Base-by-base conservation (phyloP, 2,797 vertebrate species). In the Sorex maritimensis region DNA sequence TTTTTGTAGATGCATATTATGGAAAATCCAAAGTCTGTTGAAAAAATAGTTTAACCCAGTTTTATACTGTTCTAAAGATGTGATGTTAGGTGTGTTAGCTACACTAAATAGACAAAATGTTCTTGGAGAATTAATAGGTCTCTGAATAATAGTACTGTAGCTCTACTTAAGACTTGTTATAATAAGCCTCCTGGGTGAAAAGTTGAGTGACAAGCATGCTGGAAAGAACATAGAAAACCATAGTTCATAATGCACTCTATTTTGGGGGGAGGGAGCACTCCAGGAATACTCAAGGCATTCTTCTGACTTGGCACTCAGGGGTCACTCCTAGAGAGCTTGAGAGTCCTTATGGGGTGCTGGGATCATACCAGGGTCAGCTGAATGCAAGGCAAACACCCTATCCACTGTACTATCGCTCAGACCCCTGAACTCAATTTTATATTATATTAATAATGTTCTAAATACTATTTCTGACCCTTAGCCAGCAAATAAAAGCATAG, bases 11-110 rank as follows among this genome's bases (percentile, higher is more conserved):
- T 83, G 80, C 17, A 86, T 65, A 75, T 1, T 90, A 21, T n/a
- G 15, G 5, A 86, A 67, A 72, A 65, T 38, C 68, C 21, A 83
- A 90, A 77, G 3, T 73, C 6, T 88, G 49, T 74, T 78, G 24
- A 46, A 88, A 88, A 73, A 95, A 81, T 69, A 0, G 21, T 84
- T 95, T 92, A 68, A 91, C 49, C 12, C 94, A 71, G 65, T 41
- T 95, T 86, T 92, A 86, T 41, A 30, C 24, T 92, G 65, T 88
- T 93, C 5, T n/a, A 83, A 41, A 95, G 28, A 86, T 68, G 3
- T 71, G 79, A 78, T 21, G 84, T 11, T 85, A 24, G n/a, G 8
- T 49, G 6, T 26, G 13, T 1, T 75, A 17, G 26, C n/a, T 23
- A 38, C 26, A 88, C 21, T 34, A 94, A 81, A 95, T 46, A 96